Evolutionary conservation across 2,113 vertebrate species (phyloP).

Genomic region (Coracopsis vasa): DNA sequence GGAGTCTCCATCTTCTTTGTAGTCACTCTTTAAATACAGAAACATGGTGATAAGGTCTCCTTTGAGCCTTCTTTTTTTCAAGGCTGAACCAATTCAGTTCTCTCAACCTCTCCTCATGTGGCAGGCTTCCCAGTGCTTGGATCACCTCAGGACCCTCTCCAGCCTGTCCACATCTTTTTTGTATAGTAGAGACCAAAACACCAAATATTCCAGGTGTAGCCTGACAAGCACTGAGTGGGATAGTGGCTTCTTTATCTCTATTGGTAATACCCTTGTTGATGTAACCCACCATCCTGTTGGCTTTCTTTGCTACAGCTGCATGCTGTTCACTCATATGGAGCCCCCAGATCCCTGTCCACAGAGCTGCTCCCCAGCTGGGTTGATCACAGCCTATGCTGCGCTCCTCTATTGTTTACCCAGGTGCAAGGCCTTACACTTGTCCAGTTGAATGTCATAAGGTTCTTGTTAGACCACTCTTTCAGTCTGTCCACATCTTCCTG

Average conservation of each 20-base stretch:
- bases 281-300: not conserved
- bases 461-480: not conserved
- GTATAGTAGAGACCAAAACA: not conserved
- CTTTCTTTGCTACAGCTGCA: not conserved
- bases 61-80: not conserved
- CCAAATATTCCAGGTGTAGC: not conserved
- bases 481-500: not conserved
- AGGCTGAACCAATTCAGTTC: not conserved
- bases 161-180: not conserved
- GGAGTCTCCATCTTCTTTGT: not conserved
- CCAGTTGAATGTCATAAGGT: not conserved
- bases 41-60: not conserved
- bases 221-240: rapidly evolving
- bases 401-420: not conserved
- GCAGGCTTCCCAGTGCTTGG: not conserved
- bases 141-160: not conserved
- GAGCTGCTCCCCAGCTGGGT: not conserved
- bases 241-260: not conserved
- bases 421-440: not conserved
- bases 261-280: not conserved
- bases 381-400: not conserved
- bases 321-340: not conserved
- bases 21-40: not conserved
- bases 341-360: not conserved
- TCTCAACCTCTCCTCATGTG: not conserved